Percentiles rank a stretch among this genome's conserved stretches.
Conservation (phyloP, 1,140 invertebrate species). For the Papilio helenus region DNA sequence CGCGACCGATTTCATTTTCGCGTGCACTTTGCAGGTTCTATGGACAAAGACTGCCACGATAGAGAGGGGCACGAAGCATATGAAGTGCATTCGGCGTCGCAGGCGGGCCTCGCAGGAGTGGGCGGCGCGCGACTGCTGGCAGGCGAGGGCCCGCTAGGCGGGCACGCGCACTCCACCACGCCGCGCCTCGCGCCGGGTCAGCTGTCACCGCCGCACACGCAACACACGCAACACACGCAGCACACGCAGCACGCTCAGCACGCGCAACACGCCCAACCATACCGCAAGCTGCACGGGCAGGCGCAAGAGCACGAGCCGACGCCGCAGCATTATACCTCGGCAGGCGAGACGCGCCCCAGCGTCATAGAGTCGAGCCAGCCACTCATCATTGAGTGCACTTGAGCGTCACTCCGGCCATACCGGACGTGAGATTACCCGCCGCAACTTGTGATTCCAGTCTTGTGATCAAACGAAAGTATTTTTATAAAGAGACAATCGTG, state of each 20-base stretch:
- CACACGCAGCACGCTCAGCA: constrained; percentile 47
- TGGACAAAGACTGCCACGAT: constrained; percentile 80
- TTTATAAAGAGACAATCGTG: constrained; percentile 59
- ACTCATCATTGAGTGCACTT: constrained; percentile 94
- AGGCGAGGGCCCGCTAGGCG: constrained; percentile 61
- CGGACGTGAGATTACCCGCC: constrained; percentile 69
- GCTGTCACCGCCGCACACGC: constrained; percentile 53
- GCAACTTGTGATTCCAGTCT: constrained; percentile 73
- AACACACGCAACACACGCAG: constrained; percentile 20
- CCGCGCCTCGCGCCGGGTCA: constrained; percentile 65
- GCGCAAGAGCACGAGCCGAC: constrained; percentile 60
- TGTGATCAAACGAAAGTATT: constrained; percentile 73
- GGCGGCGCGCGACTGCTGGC: constrained; percentile 67
- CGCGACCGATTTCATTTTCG: constrained; percentile 81
- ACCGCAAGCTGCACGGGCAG: constrained; percentile 43
- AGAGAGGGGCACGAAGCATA: constrained; percentile 75
- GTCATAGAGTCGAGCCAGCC: constrained; percentile 93
- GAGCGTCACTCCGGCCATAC: constrained; percentile 69
- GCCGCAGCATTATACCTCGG: constrained; percentile 64
- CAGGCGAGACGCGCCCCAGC: constrained; percentile 88
- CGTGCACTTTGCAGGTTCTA: constrained; percentile 79
- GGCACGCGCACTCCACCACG: constrained; percentile 70
- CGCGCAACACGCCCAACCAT: constrained; percentile 38
- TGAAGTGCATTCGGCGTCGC: constrained; percentile 73
- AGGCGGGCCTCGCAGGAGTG: constrained; percentile 70